Evolutionary conservation across 2,113 vertebrate genomes (phyloP).

Genomic region (Dryoscopus gambensis): DNA sequence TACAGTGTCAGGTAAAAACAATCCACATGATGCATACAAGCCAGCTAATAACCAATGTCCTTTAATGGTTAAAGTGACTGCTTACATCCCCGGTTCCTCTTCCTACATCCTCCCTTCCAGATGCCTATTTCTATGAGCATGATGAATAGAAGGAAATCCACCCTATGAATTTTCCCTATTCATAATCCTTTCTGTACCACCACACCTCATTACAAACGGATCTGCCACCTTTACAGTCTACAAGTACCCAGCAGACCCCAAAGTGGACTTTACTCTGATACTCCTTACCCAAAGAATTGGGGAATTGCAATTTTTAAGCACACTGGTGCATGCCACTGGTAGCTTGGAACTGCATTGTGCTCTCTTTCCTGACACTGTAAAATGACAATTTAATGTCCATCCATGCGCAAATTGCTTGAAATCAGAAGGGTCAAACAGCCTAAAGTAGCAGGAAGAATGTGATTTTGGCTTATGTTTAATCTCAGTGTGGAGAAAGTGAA

Average conservation of each 20-base stretch:
- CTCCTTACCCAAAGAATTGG: background rate
- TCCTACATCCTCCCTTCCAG: slow-evolving; percentile 4
- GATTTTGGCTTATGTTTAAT: slow-evolving; percentile 18
- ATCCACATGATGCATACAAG: background rate
- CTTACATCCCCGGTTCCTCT: background rate
- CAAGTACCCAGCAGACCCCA: background rate
- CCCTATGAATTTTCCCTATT: background rate
- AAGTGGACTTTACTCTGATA: background rate
- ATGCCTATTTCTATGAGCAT: background rate
- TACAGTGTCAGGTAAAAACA: background rate
- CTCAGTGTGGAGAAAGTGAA: background rate
- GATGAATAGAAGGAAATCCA: slow-evolving; percentile 38
- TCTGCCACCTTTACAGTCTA: background rate
- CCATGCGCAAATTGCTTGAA: background rate
- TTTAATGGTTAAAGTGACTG: background rate
- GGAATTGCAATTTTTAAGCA: background rate
- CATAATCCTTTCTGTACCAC: background rate
- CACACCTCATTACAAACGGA: background rate
- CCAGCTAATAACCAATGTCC: background rate
- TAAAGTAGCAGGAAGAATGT: background rate
- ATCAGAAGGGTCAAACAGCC: background rate
- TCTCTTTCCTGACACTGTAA: background rate
- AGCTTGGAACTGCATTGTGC: background rate
- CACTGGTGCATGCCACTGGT: background rate
- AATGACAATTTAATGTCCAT: background rate